Percentiles rank a stretch among this genome's conserved stretches.
Evolutionary conservation across 2,113 vertebrate genomes (phyloP).

Genomic region (Ictalurus punctatus): DNA sequence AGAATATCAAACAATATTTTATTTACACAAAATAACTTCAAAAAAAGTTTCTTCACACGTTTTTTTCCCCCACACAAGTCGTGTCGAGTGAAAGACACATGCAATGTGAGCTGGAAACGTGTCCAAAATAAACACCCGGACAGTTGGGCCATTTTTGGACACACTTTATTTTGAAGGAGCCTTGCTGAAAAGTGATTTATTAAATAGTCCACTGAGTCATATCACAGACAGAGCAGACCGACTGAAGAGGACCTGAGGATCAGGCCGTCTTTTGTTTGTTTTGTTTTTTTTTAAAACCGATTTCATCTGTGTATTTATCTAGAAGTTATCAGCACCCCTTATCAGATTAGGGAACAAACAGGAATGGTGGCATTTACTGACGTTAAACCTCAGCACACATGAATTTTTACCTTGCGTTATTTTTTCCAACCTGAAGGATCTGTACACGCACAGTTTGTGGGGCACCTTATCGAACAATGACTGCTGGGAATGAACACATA

Average conservation of each 20-base stretch:
- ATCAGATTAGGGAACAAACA: slow-evolving; percentile 3
- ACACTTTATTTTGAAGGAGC: background rate
- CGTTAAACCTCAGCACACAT: background rate
- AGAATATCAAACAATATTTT: too few relatives aligned
- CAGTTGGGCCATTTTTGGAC: background rate
- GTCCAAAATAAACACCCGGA: background rate
- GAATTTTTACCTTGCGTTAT: background rate
- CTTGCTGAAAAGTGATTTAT: background rate
- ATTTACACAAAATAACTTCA: too few relatives aligned
- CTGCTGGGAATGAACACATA: background rate
- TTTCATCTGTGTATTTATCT: background rate
- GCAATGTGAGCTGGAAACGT: background rate
- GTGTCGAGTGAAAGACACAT: background rate
- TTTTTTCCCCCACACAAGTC: too few relatives aligned
- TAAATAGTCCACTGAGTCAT: background rate
- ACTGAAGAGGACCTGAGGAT: background rate
- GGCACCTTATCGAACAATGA: too few relatives aligned
- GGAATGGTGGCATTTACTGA: background rate
- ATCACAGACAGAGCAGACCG: background rate
- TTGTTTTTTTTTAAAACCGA: background rate
- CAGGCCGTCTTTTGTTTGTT: background rate
- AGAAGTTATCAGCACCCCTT: background rate
- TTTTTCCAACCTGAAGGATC: background rate
- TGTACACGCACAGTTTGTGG: background rate
- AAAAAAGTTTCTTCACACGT: too few relatives aligned